Conservation (phyloP, 2,113 vertebrate genomes). For the Carettochelys insculpta region DNA sequence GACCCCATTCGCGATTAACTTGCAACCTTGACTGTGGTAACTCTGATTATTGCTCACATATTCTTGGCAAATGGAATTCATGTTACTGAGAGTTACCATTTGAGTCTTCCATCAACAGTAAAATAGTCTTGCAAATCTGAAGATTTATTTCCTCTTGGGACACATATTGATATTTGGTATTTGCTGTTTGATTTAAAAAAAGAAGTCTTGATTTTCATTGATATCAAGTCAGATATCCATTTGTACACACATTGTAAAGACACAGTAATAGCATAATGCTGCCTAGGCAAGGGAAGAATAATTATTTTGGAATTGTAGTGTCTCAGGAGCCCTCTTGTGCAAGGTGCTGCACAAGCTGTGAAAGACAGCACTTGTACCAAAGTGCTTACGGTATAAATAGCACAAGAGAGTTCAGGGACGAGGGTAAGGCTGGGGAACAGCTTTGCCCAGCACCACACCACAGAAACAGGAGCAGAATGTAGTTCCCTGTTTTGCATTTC, state of each 20-base stretch:
- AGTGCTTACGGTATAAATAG: not conserved
- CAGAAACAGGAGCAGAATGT: not conserved
- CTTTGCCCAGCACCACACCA: not conserved
- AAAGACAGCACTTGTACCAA: not conserved
- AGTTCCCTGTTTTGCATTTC: not conserved
- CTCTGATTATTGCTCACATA: not conserved
- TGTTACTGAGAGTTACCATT: conserved; percentile 38
- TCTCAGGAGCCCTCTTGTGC: too few species aligned
- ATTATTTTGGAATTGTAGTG: too few species aligned
- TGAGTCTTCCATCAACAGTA: conserved; percentile 17
- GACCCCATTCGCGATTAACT: not conserved
- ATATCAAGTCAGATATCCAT: conserved; percentile 21
- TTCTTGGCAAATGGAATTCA: not conserved
- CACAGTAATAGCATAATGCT: not conserved
- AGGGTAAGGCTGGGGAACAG: not conserved
- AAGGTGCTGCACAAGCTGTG: too few species aligned
- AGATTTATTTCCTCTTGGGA: conserved; percentile 45
- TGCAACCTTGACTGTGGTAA: not conserved
- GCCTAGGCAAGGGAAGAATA: not conserved
- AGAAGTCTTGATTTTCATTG: conserved; percentile 7
- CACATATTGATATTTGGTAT: conserved; percentile 59
- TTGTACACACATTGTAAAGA: conserved; percentile 14
- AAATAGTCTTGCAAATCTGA: conserved; percentile 17
- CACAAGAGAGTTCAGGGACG: not conserved
- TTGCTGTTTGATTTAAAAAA: conserved; percentile 38